phyloP scores from a whole-genome alignment of 2,888 invertebrate species.

The Oligia fasciuncula region DNA sequence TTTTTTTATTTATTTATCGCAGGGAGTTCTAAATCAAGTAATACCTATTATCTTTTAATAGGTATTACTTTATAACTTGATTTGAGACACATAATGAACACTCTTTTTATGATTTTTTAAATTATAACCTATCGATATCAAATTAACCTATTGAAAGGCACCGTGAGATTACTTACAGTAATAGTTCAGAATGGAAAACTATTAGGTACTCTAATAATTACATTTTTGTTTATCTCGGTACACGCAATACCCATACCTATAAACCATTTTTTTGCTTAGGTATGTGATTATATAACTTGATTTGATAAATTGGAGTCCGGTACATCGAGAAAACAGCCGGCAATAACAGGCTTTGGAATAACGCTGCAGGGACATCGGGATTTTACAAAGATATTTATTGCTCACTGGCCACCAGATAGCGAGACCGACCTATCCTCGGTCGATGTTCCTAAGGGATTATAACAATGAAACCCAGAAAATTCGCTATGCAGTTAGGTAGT shows the following conservation, averaged over 20 bases:
- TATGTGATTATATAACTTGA: background rate
- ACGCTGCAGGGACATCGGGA: conserved; percentile 37
- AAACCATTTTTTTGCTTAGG: background rate
- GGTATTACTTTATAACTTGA: no score
- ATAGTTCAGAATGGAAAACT: background rate
- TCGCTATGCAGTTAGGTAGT: conserved; percentile 22
- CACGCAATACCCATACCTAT: background rate
- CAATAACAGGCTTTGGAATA: conserved; percentile 45
- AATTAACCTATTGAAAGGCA: no score
- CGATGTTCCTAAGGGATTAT: conserved; percentile 35
- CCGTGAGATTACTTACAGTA: background rate
- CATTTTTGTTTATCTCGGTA: background rate
- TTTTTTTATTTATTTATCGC: background rate
- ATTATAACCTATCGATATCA: background rate
- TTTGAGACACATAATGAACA: background rate
- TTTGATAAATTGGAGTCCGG: conserved; percentile 12
- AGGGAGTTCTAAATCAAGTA: background rate
- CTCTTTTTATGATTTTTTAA: background rate
- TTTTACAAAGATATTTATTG: conserved; percentile 53
- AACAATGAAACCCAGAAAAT: conserved; percentile 34
- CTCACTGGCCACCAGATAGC: conserved; percentile 41
- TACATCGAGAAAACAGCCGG: conserved; percentile 45
- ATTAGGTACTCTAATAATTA: background rate
- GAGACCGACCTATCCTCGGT: conserved; percentile 32
- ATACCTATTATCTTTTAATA: no score